Conservation (phyloP, 2,888 invertebrate genomes). For the Torymus auratus region DNA sequence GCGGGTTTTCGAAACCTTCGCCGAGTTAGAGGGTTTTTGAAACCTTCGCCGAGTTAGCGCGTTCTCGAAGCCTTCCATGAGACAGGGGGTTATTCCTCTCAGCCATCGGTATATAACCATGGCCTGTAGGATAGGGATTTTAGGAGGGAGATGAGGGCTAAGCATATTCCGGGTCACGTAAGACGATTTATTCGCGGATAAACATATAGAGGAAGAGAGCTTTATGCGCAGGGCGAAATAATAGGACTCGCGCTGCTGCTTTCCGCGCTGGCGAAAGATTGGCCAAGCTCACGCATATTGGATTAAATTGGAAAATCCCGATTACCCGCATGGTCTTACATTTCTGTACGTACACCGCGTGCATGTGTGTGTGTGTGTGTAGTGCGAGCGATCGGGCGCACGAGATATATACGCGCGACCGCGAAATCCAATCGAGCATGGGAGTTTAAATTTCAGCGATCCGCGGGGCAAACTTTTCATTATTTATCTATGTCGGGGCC, state of each 20-base stretch:
- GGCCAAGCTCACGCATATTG: constrained; percentile 2
- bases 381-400: background rate
- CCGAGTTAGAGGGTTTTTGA: no score
- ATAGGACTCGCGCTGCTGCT: background rate
- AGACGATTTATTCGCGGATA: constrained; percentile 36
- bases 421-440: constrained; percentile 34
- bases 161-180: constrained; percentile 46
- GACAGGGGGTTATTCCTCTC: no score
- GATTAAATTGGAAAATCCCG: constrained; percentile 46
- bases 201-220: background rate
- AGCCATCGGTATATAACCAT: no score
- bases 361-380: no score
- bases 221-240: constrained; percentile 12
- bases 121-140: no score
- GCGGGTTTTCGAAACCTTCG: no score
- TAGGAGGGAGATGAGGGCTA: background rate
- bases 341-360: no score
- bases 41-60: no score
- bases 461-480: constrained; percentile 21
- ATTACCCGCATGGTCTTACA: background rate
- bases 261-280: background rate
- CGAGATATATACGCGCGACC: constrained; percentile 19
- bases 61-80: no score
- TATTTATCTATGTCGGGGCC: constrained; percentile 13
- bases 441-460: constrained; percentile 24